These are phyloP conservation scores for Cheilosia soror DNA, from an alignment of 2,888 invertebrate species.

Conservation along the genomic window DNA sequence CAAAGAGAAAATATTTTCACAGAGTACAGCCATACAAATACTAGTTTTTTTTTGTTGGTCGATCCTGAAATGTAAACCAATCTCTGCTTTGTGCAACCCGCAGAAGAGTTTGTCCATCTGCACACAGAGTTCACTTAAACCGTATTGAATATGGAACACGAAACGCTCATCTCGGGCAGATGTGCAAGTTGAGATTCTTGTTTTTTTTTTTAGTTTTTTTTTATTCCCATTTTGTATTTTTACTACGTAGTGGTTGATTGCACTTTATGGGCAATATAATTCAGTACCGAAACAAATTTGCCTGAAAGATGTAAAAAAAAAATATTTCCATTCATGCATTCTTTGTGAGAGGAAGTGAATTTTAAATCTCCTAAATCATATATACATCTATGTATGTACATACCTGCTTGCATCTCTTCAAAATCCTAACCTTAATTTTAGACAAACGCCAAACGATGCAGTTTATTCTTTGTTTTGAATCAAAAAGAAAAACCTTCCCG, in stretches of 20 bases:
- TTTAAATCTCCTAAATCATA: slow-evolving; percentile 25
- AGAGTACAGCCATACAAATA: not conserved
- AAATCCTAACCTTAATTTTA: slow-evolving; percentile 18
- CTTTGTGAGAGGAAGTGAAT: slow-evolving; percentile 55
- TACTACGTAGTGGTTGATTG: slow-evolving; percentile 37
- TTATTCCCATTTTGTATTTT: not conserved
- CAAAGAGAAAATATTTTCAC: slow-evolving; percentile 17
- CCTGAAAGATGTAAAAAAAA: not conserved
- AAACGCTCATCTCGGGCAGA: slow-evolving; percentile 49
- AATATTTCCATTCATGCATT: slow-evolving; percentile 38
- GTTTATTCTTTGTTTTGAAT: slow-evolving; percentile 36
- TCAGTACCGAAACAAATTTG: slow-evolving; percentile 6
- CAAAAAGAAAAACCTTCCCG: slow-evolving; percentile 22
- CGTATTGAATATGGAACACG: slow-evolving; percentile 43
- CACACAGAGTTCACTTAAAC: slow-evolving; percentile 15
- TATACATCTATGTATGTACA: not conserved
- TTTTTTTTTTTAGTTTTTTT: slow-evolving; percentile 18
- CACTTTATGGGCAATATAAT: slow-evolving; percentile 39
- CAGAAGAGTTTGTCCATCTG: slow-evolving; percentile 35
- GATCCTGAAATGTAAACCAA: slow-evolving; percentile 44
- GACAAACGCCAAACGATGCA: slow-evolving; percentile 16
- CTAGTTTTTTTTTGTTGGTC: not conserved
- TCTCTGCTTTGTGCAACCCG: slow-evolving; percentile 18
- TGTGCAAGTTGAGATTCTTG: slow-evolving; percentile 34
- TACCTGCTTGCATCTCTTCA: not conserved